Evolutionary conservation across 2,888 invertebrate species (phyloP).

Genomic region (Erebia aethiops): DNA sequence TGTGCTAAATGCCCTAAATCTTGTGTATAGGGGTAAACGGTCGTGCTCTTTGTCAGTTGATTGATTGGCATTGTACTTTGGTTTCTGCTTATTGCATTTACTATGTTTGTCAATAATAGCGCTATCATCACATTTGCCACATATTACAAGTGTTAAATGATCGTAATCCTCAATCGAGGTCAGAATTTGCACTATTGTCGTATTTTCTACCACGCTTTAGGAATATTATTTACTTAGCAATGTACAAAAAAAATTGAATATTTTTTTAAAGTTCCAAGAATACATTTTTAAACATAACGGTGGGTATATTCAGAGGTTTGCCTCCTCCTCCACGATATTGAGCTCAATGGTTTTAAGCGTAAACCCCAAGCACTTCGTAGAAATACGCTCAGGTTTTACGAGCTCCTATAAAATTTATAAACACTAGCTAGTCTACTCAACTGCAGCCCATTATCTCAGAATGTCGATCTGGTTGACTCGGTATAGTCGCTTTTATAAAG

Average conservation of each 20-base stretch:
- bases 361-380: slow-evolving; percentile 17
- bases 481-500: background rate
- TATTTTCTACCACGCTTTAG: too few species aligned
- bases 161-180: too few species aligned
- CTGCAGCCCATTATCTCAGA: slow-evolving; percentile 21
- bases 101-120: too few species aligned
- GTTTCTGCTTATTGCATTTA: too few species aligned
- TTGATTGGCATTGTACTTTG: too few species aligned
- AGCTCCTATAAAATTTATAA: slow-evolving; percentile 32
- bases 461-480: slow-evolving; percentile 17
- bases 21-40: too few species aligned
- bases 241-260: too few species aligned
- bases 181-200: too few species aligned
- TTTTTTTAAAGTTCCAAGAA: background rate
- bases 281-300: background rate
- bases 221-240: too few species aligned
- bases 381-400: slow-evolving; percentile 27
- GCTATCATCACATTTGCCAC: too few species aligned
- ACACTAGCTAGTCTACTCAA: slow-evolving; percentile 25
- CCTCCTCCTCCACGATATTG: background rate
- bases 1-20: background rate
- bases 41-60: too few species aligned
- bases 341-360: slow-evolving; percentile 29
- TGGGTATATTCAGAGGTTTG: background rate
- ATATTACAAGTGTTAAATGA: too few species aligned